phyloP scores from a whole-genome alignment of 2,888 invertebrate genomes.

The Schizaphis graminum region DNA sequence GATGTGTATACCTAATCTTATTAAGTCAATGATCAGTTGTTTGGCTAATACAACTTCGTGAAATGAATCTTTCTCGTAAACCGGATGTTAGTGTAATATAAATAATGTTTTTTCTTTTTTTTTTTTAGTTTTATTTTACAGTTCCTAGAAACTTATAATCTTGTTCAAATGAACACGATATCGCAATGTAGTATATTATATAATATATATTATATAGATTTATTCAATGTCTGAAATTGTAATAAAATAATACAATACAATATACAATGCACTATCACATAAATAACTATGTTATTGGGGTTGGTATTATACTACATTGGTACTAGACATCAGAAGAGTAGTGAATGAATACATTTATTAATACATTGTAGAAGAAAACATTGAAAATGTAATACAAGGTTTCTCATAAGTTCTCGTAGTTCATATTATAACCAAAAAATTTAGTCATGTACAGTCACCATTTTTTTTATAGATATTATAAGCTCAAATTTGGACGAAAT shows the following conservation, averaged over 20 bases:
- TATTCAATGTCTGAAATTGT: neutral
- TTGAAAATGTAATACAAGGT: no score
- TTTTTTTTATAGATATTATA: no score
- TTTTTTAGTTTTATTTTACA: neutral
- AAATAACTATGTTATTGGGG: no score
- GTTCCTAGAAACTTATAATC: neutral
- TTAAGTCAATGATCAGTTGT: neutral
- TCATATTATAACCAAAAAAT: no score
- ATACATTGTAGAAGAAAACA: neutral
- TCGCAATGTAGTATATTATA: neutral
- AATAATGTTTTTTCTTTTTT: neutral
- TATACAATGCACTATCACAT: no score
- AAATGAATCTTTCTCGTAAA: neutral
- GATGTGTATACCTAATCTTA: neutral
- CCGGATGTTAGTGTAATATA: neutral
- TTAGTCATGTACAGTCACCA: no score
- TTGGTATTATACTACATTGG: no score
- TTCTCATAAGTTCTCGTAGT: no score
- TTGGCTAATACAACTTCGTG: neutral
- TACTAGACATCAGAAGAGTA: neutral
- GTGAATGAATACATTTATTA: neutral
- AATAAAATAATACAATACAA: neutral
- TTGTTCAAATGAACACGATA: neutral
- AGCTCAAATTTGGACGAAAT: no score
- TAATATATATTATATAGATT: neutral